Conservation (phyloP, 92 coral and sea anemone species). For the Heliopora coerulea region DNA sequence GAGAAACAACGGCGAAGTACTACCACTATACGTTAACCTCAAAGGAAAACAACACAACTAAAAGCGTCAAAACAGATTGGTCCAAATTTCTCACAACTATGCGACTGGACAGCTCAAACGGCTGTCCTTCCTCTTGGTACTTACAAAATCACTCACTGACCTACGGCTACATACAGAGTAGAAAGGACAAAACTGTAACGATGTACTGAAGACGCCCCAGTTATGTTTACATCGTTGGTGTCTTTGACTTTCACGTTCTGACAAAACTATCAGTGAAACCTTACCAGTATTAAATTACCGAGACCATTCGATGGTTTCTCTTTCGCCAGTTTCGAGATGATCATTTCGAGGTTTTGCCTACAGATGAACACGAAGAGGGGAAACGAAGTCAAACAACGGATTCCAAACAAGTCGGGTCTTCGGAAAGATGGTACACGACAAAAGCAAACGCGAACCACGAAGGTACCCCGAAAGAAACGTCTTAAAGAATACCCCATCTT, state of each 20-base stretch:
- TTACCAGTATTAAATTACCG: slow-evolving; percentile 88
- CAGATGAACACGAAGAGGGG: slow-evolving; percentile 36
- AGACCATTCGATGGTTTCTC: slow-evolving; percentile 85
- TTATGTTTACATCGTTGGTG: slow-evolving; percentile 3
- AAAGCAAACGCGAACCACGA: neutral
- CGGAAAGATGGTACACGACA: neutral
- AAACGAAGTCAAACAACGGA: neutral
- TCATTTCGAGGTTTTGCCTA: slow-evolving; percentile 97
- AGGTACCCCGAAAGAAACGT: slow-evolving; percentile 1
- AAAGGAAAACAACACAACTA: neutral
- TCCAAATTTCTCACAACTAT: slow-evolving; percentile 3
- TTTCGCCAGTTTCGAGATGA: slow-evolving; percentile 91
- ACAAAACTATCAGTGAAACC: slow-evolving; percentile 8
- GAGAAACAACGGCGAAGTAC: neutral
- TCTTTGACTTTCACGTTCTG: neutral
- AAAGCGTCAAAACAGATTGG: neutral
- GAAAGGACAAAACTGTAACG: neutral
- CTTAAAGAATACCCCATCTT: neutral
- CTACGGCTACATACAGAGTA: neutral
- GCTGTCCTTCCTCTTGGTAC: neutral
- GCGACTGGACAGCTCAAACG: slow-evolving; percentile 2
- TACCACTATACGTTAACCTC: neutral
- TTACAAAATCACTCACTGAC: neutral
- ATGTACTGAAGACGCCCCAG: slow-evolving; percentile 12
- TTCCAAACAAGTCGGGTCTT: neutral